Base-by-base conservation (phyloP, 2,113 vertebrate genomes). In the Indicator indicator region DNA sequence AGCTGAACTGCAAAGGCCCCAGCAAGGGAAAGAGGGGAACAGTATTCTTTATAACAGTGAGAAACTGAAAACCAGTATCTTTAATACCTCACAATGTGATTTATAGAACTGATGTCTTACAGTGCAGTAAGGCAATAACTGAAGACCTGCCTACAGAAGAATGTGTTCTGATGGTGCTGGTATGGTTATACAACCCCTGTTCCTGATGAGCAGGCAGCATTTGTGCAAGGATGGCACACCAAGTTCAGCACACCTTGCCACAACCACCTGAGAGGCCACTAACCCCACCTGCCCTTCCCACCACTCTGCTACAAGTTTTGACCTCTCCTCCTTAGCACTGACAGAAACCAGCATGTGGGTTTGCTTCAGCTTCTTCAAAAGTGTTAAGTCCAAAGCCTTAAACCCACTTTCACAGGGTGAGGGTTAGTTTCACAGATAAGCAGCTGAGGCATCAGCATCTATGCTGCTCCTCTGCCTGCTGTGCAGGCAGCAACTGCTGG, bases 401-500 rank as follows among this genome's bases (percentile, higher is more conserved):
- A 50, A 50, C 28, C 12, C 80, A 63, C 40, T 52, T 67, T 77
- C n/a, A 19, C 5, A 12, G 32, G 6, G 20, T 50, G 48, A 4
- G 13, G 13, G 9, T 83, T n/a, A n/a, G 46, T 26, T 75, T 52
- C 26, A 68, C 26, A 21, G 5, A 7, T 54, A 32, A 55, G 33
- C 16, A 54, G 36, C 75, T 15, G 46, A 58, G n/a, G 40, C 9
- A 33, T 13, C 5, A 2, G 33, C n/a, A 74, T 23, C 28, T 12
- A 3, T 3, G 3, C 46, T 0, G 0, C 28, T 63, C 30, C 32
- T 63, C 68, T 68, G 27, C 54, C 64, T 26, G 30, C 36, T 52
- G 5, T 30, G 26, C 19, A 7, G 38, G n/a, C 27, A 68, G 8
- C 33, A 52, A 0, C 69, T 83, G 12, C 48, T 30, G 59, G 72